Evolutionary conservation across 2,888 invertebrate species (phyloP), one percentile per base, ranked within the genome.

Genomic region (Adineta ricciae): DNA sequence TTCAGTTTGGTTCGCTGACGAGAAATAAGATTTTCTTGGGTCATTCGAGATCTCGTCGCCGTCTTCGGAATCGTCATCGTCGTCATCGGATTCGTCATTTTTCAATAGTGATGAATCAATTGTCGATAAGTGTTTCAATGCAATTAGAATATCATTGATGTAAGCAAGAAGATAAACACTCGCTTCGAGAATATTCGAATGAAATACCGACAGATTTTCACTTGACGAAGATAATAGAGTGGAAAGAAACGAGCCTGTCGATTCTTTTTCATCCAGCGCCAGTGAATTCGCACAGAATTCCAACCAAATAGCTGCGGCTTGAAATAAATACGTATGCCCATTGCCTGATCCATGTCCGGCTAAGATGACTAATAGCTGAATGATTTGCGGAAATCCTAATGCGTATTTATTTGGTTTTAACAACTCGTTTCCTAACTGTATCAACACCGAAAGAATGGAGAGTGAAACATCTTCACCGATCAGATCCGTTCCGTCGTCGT

Each of bases 141-240:
- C 93, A 50, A 91, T 91, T 9, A 93, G 92, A 9, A 94, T 93
- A 88, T 96, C 96, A 7, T 94, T 94, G 19, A 96, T 92, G 88
- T 96, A 96, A 19, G 94, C 94, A 52, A 96, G 90, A 64, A 96
- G 91, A 83, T 95, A 94, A 88, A 95, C 95, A 0, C 95, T 93
- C 0, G 90, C 90, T 86, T 91, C 91, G 86, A 91, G 86, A 87
- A 91, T 88, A 54, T 88, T 87, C 87, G 89, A 88, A 87, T 90
- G 90, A 24, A 78, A 78, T 1, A n/a, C 0, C 9, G 32, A 24
- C 0, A 78, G 7, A n/a, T 38, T 24, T 38, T 73, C 38, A n/a
- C 3, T 19, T 24, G 78, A n/a, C 41, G 78, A 41, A 11, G 78
- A 41, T 36, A 5, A 3, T 2, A n/a, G 4, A 2, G 36, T 24